These are phyloP conservation scores for Zootoca vivipara DNA, from an alignment of 2,113 vertebrate genomes.

Conservation along the genomic window DNA sequence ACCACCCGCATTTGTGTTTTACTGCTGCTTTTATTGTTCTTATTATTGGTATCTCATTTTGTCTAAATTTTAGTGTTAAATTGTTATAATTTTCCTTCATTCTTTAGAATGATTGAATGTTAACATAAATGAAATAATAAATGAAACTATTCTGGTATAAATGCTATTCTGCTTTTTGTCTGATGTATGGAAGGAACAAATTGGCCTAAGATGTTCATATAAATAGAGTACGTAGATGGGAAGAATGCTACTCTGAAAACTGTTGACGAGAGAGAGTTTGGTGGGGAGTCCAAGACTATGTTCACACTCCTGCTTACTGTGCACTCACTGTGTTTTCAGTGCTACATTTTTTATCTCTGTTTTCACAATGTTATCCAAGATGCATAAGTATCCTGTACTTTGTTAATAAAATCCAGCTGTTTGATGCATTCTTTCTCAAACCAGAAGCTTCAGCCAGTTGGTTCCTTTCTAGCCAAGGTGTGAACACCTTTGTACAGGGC, in stretches of 20 bases:
- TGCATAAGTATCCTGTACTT: no score
- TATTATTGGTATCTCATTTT: neutral
- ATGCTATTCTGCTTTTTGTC: neutral
- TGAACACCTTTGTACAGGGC: no score
- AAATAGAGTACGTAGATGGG: neutral
- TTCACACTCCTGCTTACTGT: no score
- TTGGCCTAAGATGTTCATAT: neutral
- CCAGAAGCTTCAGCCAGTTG: no score
- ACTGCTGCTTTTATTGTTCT: neutral
- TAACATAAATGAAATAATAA: neutral
- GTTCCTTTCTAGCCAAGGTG: no score
- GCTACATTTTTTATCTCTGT: no score
- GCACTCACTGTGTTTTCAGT: no score
- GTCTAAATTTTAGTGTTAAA: neutral
- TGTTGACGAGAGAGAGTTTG: neutral
- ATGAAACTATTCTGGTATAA: neutral
- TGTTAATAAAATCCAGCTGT: no score
- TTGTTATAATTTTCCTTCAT: neutral
- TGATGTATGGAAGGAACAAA: neutral
- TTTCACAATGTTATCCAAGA: no score
- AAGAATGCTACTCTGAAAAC: neutral
- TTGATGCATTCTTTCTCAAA: no score
- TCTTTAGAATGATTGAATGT: neutral
- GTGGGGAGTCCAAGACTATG: neutral
- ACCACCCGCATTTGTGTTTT: neutral